phyloP scores from a whole-genome alignment of 2,888 invertebrate species.

The Subacronicta megacephala region DNA sequence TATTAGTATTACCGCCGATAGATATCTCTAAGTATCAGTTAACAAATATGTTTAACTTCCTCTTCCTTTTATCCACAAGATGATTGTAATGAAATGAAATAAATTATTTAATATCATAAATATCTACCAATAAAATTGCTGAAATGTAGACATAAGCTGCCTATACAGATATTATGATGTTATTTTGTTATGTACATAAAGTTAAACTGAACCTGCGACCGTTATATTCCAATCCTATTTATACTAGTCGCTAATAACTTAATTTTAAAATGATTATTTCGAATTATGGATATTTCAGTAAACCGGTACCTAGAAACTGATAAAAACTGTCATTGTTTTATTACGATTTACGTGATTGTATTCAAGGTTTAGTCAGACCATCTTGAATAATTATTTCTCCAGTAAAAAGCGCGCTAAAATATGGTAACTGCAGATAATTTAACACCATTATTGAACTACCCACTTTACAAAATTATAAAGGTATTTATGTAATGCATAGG shows the following conservation, averaged over 20 bases:
- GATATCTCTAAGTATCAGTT: not conserved
- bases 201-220: no score
- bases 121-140: no score
- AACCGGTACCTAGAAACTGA: not conserved
- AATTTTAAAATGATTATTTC: not conserved
- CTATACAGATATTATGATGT: no score
- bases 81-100: not conserved
- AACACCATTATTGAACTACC: not conserved
- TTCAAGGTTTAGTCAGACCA: not conserved
- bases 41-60: not conserved
- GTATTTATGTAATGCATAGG: no score
- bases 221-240: no score
- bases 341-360: not conserved
- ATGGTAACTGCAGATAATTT: no score
- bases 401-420: not conserved
- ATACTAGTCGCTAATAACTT: no score
- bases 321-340: conserved; percentile 16
- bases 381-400: not conserved
- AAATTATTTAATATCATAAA: no score
- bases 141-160: no score
- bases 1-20: no score
- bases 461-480: not conserved
- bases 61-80: not conserved
- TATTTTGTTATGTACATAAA: no score
- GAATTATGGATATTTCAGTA: conserved; percentile 14